Evolutionary conservation across 1,140 invertebrate genomes (phyloP).

Genomic region (Archivesica marissinica): DNA sequence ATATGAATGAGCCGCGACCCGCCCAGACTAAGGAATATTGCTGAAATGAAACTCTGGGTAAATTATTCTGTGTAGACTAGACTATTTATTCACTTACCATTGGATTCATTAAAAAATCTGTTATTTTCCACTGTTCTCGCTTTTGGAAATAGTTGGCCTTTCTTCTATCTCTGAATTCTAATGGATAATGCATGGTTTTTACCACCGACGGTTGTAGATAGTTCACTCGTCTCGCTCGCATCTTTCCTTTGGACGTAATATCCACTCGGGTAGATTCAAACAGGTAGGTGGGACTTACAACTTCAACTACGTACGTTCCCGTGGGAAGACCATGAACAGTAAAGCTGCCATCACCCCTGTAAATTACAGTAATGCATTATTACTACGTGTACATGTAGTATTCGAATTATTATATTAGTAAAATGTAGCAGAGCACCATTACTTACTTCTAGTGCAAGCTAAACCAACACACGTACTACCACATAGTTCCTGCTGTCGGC

Average conservation of each 20-base stretch:
- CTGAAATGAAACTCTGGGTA: too few species aligned
- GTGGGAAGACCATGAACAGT: constrained; percentile 94
- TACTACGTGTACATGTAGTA: background rate
- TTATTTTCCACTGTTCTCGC: constrained; percentile 96
- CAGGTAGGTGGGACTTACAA: constrained; percentile 94
- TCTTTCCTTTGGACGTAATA: constrained; percentile 90
- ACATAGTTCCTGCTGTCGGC: too few species aligned
- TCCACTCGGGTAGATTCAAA: constrained; percentile 85
- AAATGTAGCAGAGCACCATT: too few species aligned
- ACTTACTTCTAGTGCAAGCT: too few species aligned
- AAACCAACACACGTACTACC: too few species aligned
- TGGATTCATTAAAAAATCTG: constrained; percentile 97
- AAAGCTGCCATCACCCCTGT: constrained; percentile 93
- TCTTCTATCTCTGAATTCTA: constrained; percentile 92
- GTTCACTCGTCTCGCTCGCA: constrained; percentile 96
- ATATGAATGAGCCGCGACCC: too few species aligned
- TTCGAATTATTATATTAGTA: too few species aligned
- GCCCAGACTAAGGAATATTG: too few species aligned
- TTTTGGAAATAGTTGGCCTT: constrained; percentile 95
- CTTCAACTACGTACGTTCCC: constrained; percentile 97
- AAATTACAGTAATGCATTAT: constrained; percentile 39
- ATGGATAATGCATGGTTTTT: constrained; percentile 91
- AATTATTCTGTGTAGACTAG: too few species aligned
- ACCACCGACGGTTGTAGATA: constrained; percentile 94
- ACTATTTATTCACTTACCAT: too few species aligned